Evolutionary conservation across 2,113 vertebrate genomes (phyloP).

Genomic region (Apodemus sylvaticus): DNA sequence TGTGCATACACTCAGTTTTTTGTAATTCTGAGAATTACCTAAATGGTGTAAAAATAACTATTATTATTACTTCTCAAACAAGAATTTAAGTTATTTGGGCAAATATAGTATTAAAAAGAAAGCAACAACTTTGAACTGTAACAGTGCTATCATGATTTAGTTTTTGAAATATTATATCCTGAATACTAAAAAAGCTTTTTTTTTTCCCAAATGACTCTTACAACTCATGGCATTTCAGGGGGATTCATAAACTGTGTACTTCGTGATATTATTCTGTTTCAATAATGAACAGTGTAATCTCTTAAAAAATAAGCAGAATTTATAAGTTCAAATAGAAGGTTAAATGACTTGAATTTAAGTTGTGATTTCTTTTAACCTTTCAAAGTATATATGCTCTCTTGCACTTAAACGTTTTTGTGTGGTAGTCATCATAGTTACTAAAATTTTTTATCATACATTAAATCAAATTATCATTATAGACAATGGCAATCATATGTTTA

Average conservation of each 20-base stretch:
- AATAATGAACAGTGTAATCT: not conserved
- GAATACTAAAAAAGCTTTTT: not conserved
- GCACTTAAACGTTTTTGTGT: not conserved
- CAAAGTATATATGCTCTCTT: not conserved
- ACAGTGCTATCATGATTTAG: not conserved
- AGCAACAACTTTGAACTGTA: constrained; percentile 1
- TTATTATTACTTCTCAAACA: not conserved
- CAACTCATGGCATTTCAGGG: not conserved
- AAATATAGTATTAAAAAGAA: constrained; percentile 11
- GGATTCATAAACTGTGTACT: not conserved
- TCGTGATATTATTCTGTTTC: not conserved
- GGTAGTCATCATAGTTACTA: not conserved
- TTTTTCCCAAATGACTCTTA: constrained; percentile 20
- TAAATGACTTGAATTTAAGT: constrained; percentile 4
- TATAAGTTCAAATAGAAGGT: not conserved
- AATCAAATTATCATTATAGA: constrained; percentile 20
- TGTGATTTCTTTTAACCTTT: constrained; percentile 10
- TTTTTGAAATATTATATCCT: constrained; percentile 27
- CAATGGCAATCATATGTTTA: not conserved
- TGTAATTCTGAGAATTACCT: not conserved
- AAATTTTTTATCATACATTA: not conserved
- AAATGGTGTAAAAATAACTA: not conserved
- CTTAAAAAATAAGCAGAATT: not conserved
- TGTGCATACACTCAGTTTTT: not conserved
- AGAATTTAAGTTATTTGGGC: not conserved